phyloP scores from a whole-genome alignment of 2,797 vertebrate species.

The Typhlichthys eigenmanni region DNA sequence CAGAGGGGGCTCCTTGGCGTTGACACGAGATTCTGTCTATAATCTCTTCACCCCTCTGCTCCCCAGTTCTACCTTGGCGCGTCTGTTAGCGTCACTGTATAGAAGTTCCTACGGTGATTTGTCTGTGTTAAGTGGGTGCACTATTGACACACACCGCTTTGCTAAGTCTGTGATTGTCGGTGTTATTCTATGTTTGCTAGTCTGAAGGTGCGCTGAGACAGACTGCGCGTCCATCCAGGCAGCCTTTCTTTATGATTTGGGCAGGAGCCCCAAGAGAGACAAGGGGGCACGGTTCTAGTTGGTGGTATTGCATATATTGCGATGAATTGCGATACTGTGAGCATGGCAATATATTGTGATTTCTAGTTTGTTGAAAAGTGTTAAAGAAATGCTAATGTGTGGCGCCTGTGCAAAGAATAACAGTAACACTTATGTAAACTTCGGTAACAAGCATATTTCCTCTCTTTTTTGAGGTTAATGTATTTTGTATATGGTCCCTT shows the following conservation, averaged over 20 bases:
- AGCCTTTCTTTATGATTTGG: neutral
- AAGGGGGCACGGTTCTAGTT: neutral
- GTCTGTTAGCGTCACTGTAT: neutral
- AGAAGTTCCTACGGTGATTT: no score
- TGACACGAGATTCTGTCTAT: conserved; percentile 68
- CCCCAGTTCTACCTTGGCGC: conserved; percentile 21
- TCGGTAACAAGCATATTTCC: no score
- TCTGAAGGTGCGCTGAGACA: conserved; percentile 36
- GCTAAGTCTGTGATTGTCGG: conserved; percentile 33
- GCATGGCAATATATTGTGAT: no score
- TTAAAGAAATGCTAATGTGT: no score
- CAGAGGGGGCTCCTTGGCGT: conserved; percentile 61
- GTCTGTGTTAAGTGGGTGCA: no score
- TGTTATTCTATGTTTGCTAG: conserved; percentile 32
- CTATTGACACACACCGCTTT: no score
- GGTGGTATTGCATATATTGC: neutral
- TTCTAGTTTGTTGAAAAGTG: no score
- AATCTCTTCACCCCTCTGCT: conserved; percentile 44
- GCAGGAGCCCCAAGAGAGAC: neutral
- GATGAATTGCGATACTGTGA: no score
- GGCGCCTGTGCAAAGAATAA: no score
- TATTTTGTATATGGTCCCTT: no score
- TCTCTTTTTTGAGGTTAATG: no score
- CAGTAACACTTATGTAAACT: no score
- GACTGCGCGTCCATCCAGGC: neutral